These are phyloP conservation scores for Apeira syringaria DNA, from an alignment of 2,888 invertebrate genomes.

Conservation along the genomic window DNA sequence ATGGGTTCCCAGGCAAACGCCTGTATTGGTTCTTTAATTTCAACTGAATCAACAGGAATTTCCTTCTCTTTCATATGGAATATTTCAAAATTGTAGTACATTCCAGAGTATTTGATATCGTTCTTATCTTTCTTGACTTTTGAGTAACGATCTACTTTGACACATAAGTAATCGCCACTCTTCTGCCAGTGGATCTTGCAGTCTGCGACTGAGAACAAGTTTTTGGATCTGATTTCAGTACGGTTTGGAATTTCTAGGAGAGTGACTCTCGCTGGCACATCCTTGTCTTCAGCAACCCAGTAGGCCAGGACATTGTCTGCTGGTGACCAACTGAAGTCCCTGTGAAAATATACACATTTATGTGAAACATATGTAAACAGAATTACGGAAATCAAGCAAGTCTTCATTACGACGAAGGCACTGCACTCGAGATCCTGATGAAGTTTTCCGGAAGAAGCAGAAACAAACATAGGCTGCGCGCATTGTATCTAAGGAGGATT, in stretches of 20 bases:
- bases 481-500: too few relatives aligned
- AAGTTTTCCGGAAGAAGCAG: too few relatives aligned
- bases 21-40: constrained; percentile 95
- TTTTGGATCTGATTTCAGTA: constrained; percentile 95
- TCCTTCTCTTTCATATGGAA: constrained; percentile 99
- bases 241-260: constrained; percentile 96
- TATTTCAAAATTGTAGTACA: constrained; percentile 99
- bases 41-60: constrained; percentile 98
- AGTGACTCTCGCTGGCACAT: constrained; percentile 97
- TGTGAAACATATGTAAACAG: too few relatives aligned
- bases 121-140: constrained; percentile 97
- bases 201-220: constrained; percentile 98
- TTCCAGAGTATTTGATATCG: constrained; percentile 97
- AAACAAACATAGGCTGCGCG: too few relatives aligned
- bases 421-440: too few relatives aligned
- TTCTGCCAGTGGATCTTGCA: constrained; percentile 99
- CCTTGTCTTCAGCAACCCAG: constrained; percentile 99
- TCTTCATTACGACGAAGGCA: too few relatives aligned
- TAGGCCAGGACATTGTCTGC: constrained; percentile 98
- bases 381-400: too few relatives aligned
- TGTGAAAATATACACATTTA: constrained; percentile 50
- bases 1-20: constrained; percentile 99
- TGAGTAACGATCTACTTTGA: constrained; percentile 91
- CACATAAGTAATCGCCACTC: constrained; percentile 98
- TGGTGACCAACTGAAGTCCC: constrained; percentile 99